Conservation (phyloP, 2,113 vertebrate genomes). For the Taurulus bubalis region DNA sequence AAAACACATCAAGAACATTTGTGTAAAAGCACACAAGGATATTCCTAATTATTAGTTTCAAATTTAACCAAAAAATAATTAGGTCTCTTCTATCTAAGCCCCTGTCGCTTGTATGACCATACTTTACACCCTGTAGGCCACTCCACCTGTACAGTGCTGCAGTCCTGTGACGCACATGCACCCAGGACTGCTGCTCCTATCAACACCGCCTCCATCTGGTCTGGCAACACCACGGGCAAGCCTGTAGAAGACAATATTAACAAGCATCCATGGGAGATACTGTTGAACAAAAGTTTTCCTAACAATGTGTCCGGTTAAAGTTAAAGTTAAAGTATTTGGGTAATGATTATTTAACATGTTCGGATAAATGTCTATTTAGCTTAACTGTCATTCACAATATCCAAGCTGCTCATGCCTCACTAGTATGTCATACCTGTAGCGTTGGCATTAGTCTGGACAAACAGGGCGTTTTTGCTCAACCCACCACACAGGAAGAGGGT, state of each 20-base stretch:
- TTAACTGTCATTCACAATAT: neutral
- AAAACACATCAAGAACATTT: neutral
- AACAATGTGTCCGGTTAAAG: neutral
- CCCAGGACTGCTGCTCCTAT: constrained; percentile 94
- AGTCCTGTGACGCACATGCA: constrained; percentile 93
- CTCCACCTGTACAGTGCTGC: constrained; percentile 89
- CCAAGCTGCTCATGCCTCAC: neutral
- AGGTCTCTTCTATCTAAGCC: neutral
- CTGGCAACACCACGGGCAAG: constrained; percentile 90
- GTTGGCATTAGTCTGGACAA: constrained; percentile 93
- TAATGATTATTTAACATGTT: neutral
- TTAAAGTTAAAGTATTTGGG: neutral
- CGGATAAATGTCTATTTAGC: neutral
- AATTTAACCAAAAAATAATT: neutral
- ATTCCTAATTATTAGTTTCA: neutral
- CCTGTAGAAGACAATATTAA: constrained; percentile 75
- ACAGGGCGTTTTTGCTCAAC: constrained; percentile 95
- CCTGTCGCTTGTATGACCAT: no score
- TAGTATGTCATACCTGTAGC: constrained; percentile 86
- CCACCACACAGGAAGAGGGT: constrained; percentile 95
- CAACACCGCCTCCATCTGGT: constrained; percentile 93
- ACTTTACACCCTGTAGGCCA: neutral
- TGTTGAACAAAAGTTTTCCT: neutral
- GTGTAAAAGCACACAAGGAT: neutral
- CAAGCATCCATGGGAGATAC: neutral